Conservation (phyloP, 2,797 vertebrate genomes). For the Ficedula albicollis region DNA sequence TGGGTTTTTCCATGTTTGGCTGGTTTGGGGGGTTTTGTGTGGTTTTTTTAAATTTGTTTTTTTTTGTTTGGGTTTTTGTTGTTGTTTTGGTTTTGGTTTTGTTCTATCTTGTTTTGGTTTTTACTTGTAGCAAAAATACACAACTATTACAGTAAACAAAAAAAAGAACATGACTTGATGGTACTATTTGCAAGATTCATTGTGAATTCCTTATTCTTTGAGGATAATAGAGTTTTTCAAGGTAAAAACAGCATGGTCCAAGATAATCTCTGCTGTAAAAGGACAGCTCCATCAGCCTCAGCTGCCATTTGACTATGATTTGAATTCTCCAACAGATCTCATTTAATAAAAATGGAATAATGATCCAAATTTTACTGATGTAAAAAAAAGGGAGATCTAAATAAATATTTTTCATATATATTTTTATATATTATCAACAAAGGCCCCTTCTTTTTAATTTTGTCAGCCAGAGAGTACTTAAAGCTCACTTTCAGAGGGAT, state of each 20-base stretch:
- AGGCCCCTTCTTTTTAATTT: slow-evolving; percentile 71
- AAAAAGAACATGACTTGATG: not conserved
- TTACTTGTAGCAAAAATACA: not conserved
- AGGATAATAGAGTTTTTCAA: not conserved
- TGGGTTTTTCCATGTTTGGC: not conserved
- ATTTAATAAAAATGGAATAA: slow-evolving; percentile 23
- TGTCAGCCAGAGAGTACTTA: slow-evolving; percentile 69
- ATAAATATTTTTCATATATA: slow-evolving; percentile 40
- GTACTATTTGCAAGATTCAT: not conserved
- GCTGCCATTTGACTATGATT: not conserved
- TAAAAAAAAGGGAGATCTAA: slow-evolving; percentile 43
- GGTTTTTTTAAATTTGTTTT: not conserved
- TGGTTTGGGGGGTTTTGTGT: not conserved
- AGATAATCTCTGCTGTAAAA: not conserved
- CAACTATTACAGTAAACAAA: not conserved
- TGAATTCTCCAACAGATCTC: not conserved
- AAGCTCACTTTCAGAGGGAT: slow-evolving; percentile 63
- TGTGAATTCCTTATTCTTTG: not conserved
- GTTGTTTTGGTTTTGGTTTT: not conserved
- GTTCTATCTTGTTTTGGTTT: not conserved
- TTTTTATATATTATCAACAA: slow-evolving; percentile 35
- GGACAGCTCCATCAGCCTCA: not conserved
- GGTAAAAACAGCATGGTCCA: not conserved
- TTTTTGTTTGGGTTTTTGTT: not conserved
- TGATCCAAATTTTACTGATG: slow-evolving; percentile 29